Evolutionary conservation across 2,113 vertebrate genomes (phyloP), one percentile per base, ranked within the genome.

Genomic region (Eptesicus fuscus): DNA sequence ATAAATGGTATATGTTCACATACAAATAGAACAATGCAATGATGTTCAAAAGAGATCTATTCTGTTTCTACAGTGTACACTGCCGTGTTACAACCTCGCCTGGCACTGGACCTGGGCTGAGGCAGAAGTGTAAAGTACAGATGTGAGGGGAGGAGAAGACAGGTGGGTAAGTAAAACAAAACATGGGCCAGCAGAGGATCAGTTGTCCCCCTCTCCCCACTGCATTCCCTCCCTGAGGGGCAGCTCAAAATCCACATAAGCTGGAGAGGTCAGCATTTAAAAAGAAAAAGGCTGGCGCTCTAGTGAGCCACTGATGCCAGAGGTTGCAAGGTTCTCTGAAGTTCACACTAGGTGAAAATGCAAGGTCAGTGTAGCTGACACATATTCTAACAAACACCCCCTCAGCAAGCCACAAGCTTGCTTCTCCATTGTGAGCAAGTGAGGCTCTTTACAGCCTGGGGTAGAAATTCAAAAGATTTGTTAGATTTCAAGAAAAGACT

Each of bases 141-240:
- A 10, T 18, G 4, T 47, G 56, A 93, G 28, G 74, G 9, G 16
- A 53, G 42, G 40, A 63, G 32, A 76, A 94, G 20, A 42, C 9
- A 59, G 9, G 9, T 9, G 11, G 20, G 3, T 0, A 1, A 71
- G 35, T 4, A 40, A 89, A 65, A 35, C 13, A 77, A 25, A 63
- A n/a, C 49, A 1, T 0, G 2, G 65, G 4, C 4, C 80, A 25
- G 37, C 23, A 90, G 18, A 67, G 11, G 25, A 12, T 10, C 18
- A 90, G 35, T 32, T 30, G 30, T 61, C 1, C 63, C 61, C 30
- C 28, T 12, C 63, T 28, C 28, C 61, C 28, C 56, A 18, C 23
- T 1, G 1, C 4, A 4, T 5, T 22, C 8, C 18, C 22, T 32
- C 37, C 25, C 18, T 8, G 1, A 0, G 16, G 12, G 37, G 11